These are phyloP conservation scores for Uropsilus gracilis DNA, from an alignment of 2,113 vertebrate species.

Conservation along the genomic window DNA sequence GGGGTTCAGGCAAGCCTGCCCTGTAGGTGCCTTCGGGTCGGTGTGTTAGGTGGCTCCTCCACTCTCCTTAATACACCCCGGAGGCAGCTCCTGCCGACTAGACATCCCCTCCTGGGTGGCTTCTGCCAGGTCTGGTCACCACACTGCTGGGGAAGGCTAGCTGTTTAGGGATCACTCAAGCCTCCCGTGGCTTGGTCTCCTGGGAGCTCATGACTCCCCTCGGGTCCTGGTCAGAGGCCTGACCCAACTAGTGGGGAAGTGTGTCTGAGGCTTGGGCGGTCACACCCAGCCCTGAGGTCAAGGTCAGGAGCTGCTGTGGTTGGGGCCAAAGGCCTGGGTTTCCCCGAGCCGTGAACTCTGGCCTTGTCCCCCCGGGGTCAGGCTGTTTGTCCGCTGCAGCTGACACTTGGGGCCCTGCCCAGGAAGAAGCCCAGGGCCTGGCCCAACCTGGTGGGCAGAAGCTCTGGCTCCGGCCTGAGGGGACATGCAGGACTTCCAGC, in stretches of 20 bases:
- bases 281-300: rapidly evolving
- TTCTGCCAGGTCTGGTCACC: no score
- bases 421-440: rapidly evolving
- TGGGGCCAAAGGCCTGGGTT: rapidly evolving
- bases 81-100: neutral
- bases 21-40: rapidly evolving
- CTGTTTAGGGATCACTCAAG: neutral
- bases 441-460: neutral
- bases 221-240: neutral
- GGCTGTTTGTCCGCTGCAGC: neutral
- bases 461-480: neutral
- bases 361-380: rapidly evolving
- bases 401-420: neutral
- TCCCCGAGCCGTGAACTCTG: rapidly evolving
- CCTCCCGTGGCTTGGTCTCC: neutral
- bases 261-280: neutral
- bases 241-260: rapidly evolving
- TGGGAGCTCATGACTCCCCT: neutral
- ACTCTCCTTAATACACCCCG: rapidly evolving
- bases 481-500: neutral
- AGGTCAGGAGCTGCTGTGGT: neutral
- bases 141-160: neutral
- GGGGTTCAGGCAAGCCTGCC: no score
- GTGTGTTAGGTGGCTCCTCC: neutral
- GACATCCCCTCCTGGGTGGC: neutral